phyloP scores from a whole-genome alignment of 2,888 invertebrate species.

The Hypselothyrea guttata region DNA sequence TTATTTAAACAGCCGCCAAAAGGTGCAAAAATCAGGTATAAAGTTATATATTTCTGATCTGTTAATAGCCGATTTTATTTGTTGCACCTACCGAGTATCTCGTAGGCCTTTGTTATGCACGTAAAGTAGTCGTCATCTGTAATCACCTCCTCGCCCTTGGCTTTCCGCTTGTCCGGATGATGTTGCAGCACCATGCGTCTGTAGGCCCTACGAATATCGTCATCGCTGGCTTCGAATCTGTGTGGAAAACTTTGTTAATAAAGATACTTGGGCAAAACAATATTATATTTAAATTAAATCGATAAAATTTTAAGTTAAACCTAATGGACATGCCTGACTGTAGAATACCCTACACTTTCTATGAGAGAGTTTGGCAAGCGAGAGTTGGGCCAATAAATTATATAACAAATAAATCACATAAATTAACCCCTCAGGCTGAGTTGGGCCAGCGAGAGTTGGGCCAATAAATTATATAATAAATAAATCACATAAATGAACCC shows the following conservation, averaged over 20 bases:
- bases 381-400: too few relatives aligned
- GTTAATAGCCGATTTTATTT: background rate
- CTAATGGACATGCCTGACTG: too few relatives aligned
- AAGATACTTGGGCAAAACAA: slow-evolving; percentile 27
- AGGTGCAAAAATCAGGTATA: background rate
- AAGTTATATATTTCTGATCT: too few relatives aligned
- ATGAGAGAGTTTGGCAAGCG: too few relatives aligned
- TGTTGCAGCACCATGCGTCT: slow-evolving; percentile 94
- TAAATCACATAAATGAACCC: too few relatives aligned
- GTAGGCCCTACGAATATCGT: slow-evolving; percentile 97
- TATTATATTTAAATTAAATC: too few relatives aligned
- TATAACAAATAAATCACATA: too few relatives aligned
- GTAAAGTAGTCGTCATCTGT: slow-evolving; percentile 98
- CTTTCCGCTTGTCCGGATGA: slow-evolving; percentile 99
- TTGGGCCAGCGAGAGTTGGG: too few relatives aligned
- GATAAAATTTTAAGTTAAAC: too few relatives aligned
- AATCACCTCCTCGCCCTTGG: slow-evolving; percentile 92
- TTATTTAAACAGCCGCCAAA: background rate
- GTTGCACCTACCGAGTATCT: slow-evolving; percentile 87
- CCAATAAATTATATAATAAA: too few relatives aligned
- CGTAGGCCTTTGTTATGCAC: slow-evolving; percentile 98
- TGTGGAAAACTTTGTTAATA: slow-evolving; percentile 71
- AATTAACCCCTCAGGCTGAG: too few relatives aligned
- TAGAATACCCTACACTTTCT: too few relatives aligned
- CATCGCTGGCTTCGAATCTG: slow-evolving; percentile 93